Evolutionary conservation across 2,888 invertebrate genomes (phyloP).

Genomic region (Cataglyphis altisquamis): DNA sequence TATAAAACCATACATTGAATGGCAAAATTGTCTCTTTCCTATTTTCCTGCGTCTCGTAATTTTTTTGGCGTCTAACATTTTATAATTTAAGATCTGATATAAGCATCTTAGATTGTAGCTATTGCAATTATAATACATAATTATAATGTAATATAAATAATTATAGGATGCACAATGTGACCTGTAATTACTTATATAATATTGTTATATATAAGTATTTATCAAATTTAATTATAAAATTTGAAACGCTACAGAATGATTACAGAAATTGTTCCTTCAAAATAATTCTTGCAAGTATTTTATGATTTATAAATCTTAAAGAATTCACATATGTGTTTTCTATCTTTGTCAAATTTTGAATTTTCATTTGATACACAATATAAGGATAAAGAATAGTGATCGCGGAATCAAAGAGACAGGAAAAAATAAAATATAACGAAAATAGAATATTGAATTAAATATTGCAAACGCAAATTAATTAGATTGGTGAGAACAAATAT

Average conservation of each 20-base stretch:
- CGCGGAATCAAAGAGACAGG: not conserved
- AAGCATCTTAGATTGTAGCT: not conserved
- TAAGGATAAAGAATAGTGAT: not conserved
- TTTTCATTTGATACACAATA: not conserved
- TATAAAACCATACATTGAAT: conserved; percentile 86
- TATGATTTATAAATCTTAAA: not conserved
- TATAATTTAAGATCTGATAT: not conserved
- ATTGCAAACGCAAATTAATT: not conserved
- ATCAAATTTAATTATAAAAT: no score
- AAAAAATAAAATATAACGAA: not conserved
- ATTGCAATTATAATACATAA: not conserved
- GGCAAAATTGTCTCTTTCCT: conserved; percentile 70
- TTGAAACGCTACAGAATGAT: not conserved
- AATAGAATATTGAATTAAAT: not conserved
- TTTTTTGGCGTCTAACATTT: not conserved
- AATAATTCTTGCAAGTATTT: not conserved
- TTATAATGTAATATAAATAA: not conserved
- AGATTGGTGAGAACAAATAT: not conserved
- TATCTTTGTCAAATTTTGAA: not conserved
- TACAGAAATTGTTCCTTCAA: not conserved
- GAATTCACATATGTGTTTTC: not conserved
- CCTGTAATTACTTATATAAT: no score
- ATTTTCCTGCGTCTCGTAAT: not conserved
- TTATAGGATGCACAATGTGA: not conserved
- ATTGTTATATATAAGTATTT: no score